Conservation (phyloP, 2,797 vertebrate species). For the Valencia hispanica region DNA sequence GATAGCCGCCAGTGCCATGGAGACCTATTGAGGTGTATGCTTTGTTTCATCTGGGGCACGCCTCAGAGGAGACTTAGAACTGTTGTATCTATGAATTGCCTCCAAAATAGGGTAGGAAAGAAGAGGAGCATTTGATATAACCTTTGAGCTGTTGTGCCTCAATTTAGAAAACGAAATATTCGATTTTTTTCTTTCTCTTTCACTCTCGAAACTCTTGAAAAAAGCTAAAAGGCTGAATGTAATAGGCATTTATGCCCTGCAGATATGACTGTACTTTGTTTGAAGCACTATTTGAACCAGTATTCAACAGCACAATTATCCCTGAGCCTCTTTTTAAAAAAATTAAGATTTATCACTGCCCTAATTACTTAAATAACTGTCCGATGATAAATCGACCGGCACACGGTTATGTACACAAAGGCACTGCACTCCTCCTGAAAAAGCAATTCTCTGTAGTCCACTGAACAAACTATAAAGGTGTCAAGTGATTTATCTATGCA, state of each 20-base stretch:
- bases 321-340: conserved; percentile 36
- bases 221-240: conserved; percentile 35
- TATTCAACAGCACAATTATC: conserved; percentile 58
- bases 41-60: conserved; percentile 79
- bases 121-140: conserved; percentile 37
- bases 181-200: not conserved
- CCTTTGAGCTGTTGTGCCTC: conserved; percentile 26
- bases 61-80: conserved; percentile 69
- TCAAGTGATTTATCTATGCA: conserved; percentile 73
- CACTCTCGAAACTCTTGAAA: conserved; percentile 17
- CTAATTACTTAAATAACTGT: conserved; percentile 75
- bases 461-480: conserved; percentile 65
- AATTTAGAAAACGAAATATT: conserved; percentile 17
- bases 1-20: conserved; percentile 69
- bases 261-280: conserved; percentile 25
- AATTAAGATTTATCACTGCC: conserved; percentile 72
- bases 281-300: conserved; percentile 44
- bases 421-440: conserved; percentile 65
- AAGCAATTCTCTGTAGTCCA: conserved; percentile 74
- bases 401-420: conserved; percentile 66
- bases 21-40: conserved; percentile 79
- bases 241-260: conserved; percentile 15
- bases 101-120: conserved; percentile 57
- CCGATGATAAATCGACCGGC: conserved; percentile 67
- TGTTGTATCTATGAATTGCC: conserved; percentile 57